Evolutionary conservation across 1,140 invertebrate genomes (phyloP), one percentile per base, ranked within the genome.

Genomic region (Megathymus violae): DNA sequence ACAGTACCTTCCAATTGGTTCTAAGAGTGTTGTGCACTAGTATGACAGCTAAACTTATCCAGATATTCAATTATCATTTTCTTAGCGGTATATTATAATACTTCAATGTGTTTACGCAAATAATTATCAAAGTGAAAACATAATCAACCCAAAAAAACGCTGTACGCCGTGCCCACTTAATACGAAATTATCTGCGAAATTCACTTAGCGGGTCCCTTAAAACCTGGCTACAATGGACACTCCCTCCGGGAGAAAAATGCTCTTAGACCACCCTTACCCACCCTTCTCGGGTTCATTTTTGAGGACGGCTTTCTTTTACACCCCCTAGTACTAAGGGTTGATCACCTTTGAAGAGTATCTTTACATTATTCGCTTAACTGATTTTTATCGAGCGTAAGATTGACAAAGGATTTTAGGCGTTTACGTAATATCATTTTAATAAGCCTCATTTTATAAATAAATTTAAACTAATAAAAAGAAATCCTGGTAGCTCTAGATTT

Each of bases 271-370:
- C 10, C 59, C 52, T 50, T 22, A 44, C 65, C 44, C 34, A 15
- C 44, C 68, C 59, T 44, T 48, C 68, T 44, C 61, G 51, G 68
- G 80, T 73, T 76, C 70, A 81, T 77, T 82, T 88, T 85, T 88
- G 76, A 77, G 78, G 74, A 56, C 64, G 67, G 69, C 71, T 81
- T 84, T 86, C 84, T 88, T 86, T 78, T 79, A 84, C 50, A 40
- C 50, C 50, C 50, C 83, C 82, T 22, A 85, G 75, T 64, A 58
- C 46, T 61, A 61, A 62, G 56, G 62, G 52, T 47, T 69, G 73
- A 66, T 66, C 68, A 63, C 75, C 73, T 82, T 78, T 80, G 75
- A 85, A 80, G 80, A 79, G 74, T 61, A 51, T 59, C 48, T 36
- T 58, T 19, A 64, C 72, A 61, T 71, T 74, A 74, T 74, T 70